Evolutionary conservation across 1,140 invertebrate species (phyloP).

Genomic region (Chelonus insularis): DNA sequence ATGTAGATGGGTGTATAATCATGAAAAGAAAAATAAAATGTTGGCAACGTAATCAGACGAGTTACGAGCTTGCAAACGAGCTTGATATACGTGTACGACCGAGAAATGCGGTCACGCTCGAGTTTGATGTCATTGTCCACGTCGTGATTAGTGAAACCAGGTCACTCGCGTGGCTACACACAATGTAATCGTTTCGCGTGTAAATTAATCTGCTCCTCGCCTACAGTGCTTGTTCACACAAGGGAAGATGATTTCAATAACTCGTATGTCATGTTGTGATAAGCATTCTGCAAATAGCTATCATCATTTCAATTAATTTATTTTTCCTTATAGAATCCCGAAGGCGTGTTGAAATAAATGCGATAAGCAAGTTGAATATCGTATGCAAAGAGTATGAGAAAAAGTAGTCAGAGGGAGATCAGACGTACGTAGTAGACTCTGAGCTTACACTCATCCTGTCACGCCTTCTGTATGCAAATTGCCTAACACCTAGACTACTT

Average conservation of each 20-base stretch:
- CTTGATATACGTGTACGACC: neutral
- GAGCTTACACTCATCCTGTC: constrained; percentile 18
- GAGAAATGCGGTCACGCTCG: constrained; percentile 38
- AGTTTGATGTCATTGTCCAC: constrained; percentile 45
- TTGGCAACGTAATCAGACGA: constrained; percentile 5
- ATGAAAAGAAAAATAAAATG: constrained; percentile 4
- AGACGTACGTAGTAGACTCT: neutral
- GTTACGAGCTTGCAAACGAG: constrained; percentile 19
- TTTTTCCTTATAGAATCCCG: neutral
- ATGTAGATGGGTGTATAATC: neutral
- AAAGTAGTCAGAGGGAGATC: constrained; percentile 2
- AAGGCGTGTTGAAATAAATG: constrained; percentile 16
- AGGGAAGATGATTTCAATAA: constrained; percentile 11
- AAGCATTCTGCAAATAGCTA: constrained; percentile 11
- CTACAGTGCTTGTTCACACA: constrained; percentile 21
- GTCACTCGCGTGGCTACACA: constrained; percentile 41
- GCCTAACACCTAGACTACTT: constrained; percentile 39
- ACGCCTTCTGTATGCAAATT: constrained; percentile 41
- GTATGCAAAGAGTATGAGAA: neutral
- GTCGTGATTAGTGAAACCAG: constrained; percentile 43
- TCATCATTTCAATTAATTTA: constrained; percentile 5
- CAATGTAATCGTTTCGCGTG: constrained; percentile 42
- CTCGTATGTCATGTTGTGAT: constrained; percentile 1
- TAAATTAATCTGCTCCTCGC: constrained; percentile 40
- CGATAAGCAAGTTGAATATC: neutral